These are phyloP conservation scores for Danionella cerebrum DNA, from an alignment of 2,113 vertebrate genomes.

Conservation along the genomic window DNA sequence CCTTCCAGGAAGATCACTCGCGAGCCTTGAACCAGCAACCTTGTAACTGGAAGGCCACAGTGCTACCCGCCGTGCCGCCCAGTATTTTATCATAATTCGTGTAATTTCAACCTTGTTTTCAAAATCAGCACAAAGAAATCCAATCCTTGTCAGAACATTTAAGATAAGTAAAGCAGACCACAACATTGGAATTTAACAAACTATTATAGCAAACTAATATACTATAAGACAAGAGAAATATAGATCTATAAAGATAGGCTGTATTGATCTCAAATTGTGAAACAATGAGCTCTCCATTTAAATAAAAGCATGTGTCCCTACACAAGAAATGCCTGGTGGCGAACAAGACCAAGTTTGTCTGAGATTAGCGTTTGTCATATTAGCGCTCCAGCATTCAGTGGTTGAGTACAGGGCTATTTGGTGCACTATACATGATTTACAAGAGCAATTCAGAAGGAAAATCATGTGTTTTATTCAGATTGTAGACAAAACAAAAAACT, in stretches of 20 bases:
- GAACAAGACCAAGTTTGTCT: too few relatives aligned
- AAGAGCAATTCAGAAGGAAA: too few relatives aligned
- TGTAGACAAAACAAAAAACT: too few relatives aligned
- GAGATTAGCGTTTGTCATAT: too few relatives aligned
- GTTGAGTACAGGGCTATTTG: too few relatives aligned
- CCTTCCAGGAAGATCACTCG: too few relatives aligned
- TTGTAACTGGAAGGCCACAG: too few relatives aligned
- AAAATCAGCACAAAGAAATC: not conserved
- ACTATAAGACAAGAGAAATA: not conserved
- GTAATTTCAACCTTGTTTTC: not conserved
- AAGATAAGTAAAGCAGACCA: not conserved
- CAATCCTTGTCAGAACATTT: not conserved
- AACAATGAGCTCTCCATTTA: not conserved
- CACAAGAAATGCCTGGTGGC: not conserved
- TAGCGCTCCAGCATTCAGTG: too few relatives aligned
- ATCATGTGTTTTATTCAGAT: too few relatives aligned
- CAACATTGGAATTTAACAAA: not conserved
- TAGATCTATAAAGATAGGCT: not conserved
- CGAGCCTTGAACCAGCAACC: too few relatives aligned
- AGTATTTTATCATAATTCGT: not conserved
- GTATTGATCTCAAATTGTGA: not conserved
- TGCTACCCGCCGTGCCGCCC: too few relatives aligned
- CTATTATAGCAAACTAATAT: not conserved
- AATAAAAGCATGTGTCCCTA: not conserved
- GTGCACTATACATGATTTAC: too few relatives aligned